Base-by-base conservation (phyloP, 1,140 invertebrate species). In the Drosophila lacertosa region DNA sequence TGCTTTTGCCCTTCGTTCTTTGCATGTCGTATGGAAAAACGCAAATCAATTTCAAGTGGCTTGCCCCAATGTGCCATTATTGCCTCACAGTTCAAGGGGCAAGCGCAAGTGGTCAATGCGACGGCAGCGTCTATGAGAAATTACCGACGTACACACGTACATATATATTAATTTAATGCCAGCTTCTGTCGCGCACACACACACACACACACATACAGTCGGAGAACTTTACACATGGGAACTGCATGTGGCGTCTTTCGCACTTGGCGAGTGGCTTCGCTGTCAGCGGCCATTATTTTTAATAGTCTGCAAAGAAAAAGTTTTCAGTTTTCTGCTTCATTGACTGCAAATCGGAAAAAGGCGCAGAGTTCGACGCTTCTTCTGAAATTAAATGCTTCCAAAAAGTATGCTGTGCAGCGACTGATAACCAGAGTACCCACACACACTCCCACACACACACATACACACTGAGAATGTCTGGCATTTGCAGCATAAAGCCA, bases 271-370 rank as follows among this genome's bases (percentile, higher is more conserved):
- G 45, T 62, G 67, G 58, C 73, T 72, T 65, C 70, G 59, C 73
- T 77, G 77, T 81, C 69, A 65, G 82, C 74, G 69, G 63, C 82
- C 82, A 88, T 88, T 88, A 88, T 88, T 88, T 88, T 88, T 88
- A 88, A 88, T 88, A 88, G 82, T 82, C 82, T 88, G 70, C 57
- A 74, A 86, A 78, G 75, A 72, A 88, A 88, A 88, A 88, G 82
- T 88, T 88, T 78, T 88, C 82, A 88, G 82, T 88, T 88, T 88
- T 88, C 82, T 81, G 72, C 82, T 88, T 82, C 82, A 88, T 88
- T 88, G 82, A 88, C 82, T 82, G 67, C 71, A 65, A 88, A 88
- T 88, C 82, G 82, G 78, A 29, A 75, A 76, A 86, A 82, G 77
- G 63, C 75, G 77, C 67, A 48, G 55, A 65, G 74, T 20, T 37